Evolutionary conservation across 2,888 invertebrate species (phyloP).

Genomic region (Caenorhabditis sinica): DNA sequence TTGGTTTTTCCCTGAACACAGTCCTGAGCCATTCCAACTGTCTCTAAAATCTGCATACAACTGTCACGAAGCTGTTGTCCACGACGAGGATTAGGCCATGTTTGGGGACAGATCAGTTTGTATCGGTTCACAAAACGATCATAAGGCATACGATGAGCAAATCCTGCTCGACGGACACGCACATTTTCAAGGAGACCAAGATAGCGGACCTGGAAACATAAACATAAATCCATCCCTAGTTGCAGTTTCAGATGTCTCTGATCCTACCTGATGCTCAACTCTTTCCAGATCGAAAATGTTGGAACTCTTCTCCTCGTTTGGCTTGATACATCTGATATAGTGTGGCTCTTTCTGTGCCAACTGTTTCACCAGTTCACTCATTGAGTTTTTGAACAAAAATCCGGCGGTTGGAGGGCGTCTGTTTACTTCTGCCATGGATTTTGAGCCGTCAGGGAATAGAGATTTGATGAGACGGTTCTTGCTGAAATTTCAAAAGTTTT

Average conservation of each 20-base stretch:
- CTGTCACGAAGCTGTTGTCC: conserved; percentile 86
- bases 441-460: conserved; percentile 98
- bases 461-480: conserved; percentile 87
- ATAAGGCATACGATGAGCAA: conserved; percentile 96
- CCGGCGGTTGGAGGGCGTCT: conserved; percentile 96
- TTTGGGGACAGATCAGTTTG: conserved; percentile 96
- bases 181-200: conserved; percentile 96
- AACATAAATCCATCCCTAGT: no score
- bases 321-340: conserved; percentile 97
- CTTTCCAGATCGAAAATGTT: conserved; percentile 91
- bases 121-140: conserved; percentile 94
- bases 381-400: conserved; percentile 93
- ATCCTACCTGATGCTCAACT: conserved; percentile 85
- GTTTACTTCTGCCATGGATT: conserved; percentile 93
- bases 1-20: conserved; percentile 97
- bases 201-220: conserved; percentile 86
- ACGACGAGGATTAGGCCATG: conserved; percentile 96
- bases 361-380: conserved; percentile 92
- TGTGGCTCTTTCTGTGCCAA: conserved; percentile 89
- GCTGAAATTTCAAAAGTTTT: conserved; percentile 45
- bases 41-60: conserved; percentile 88
- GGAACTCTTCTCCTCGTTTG: conserved; percentile 95
- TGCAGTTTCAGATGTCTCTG: not conserved
- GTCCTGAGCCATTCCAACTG: conserved; percentile 89
- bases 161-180: conserved; percentile 95